phyloP scores from a whole-genome alignment of 2,797 vertebrate genomes.

The Diplodus sargus region DNA sequence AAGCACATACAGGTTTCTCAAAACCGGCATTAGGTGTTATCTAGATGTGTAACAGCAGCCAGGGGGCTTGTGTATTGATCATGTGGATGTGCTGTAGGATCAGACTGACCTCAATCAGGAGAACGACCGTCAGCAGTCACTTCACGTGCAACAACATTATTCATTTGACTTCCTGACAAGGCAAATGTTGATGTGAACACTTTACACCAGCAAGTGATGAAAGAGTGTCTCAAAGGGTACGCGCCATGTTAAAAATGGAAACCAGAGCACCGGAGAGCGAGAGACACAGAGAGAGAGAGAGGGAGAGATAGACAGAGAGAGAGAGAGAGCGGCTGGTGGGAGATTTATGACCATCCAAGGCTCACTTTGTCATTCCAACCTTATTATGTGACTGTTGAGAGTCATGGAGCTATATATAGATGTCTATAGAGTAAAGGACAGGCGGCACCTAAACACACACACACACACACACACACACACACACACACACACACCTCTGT shows the following conservation, averaged over 20 bases:
- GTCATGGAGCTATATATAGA: slow-evolving; percentile 80
- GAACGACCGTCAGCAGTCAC: not conserved
- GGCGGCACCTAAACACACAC: slow-evolving; percentile 29
- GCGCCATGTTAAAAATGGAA: slow-evolving; percentile 45
- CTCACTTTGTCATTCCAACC: slow-evolving; percentile 81
- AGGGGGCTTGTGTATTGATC: not conserved
- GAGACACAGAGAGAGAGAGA: too few relatives aligned
- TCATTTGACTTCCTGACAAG: not conserved
- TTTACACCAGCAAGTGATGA: not conserved
- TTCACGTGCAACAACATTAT: not conserved
- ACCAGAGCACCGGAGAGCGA: slow-evolving; percentile 21
- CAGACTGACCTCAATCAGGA: not conserved
- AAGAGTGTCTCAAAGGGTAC: slow-evolving; percentile 10
- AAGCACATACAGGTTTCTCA: not conserved
- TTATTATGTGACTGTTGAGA: slow-evolving; percentile 79
- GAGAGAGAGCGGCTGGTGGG: slow-evolving; percentile 25
- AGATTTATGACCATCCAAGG: slow-evolving; percentile 70
- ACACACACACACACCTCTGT: slow-evolving; percentile 17
- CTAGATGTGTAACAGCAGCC: not conserved
- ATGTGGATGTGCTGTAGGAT: not conserved
- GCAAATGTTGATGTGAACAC: not conserved
- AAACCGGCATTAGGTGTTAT: not conserved
- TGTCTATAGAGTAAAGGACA: slow-evolving; percentile 68
- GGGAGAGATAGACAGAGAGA: not conserved
- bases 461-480: slow-evolving; percentile 11